Evolutionary conservation across 35 echinoderm and acorn worm species (phyloP), one percentile per base, ranked within the genome.

Genomic region (Stichopus chloronotus): DNA sequence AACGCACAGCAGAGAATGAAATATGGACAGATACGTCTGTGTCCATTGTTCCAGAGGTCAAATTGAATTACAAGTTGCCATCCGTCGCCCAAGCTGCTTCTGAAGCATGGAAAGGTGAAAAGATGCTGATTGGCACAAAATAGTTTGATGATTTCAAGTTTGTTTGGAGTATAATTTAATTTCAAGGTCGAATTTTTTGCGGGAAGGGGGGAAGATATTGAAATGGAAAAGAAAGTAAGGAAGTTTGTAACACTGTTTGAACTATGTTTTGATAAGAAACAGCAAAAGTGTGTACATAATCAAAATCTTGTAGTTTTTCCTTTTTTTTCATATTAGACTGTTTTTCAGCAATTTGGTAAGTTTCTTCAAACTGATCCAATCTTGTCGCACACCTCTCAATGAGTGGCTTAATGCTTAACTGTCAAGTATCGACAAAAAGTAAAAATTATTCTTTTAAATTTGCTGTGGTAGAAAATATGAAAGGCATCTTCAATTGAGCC

Each of bases 391-490:
- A 11, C 11, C 11, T 65, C 0, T 65, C 61, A 9, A 65, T 19
- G 61, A 65, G 61, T 43, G 3, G 30, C 30, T 43, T 43, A 43
- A 43, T 43, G 30, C 30, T 43, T 43, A 43, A 43, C 30, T 43
- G 30, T 43, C 30, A 43, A 43, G 30, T 43, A 43, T 43, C 30
- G 30, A 43, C 30, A 43, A 43, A 3, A 43, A 43, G 30, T 43
- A 43, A 43, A 43, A 43, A 43, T 43, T 43, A 43, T 43, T 43
- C 30, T 43, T 43, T 43, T 43, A 7, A 74, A 74, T 74, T 74
- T 74, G 69, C 69, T 74, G 69, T 74, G 69, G 7, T n/a, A 74
- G 69, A 74, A 74, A 74, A 20, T 74, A 20, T 74, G 22, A 74
- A 74, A 20, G 69, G 69, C 69, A 74, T 74, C 19, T 74, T 21